Percentiles rank a stretch among this genome's conserved stretches.
Conservation (phyloP, 1,140 invertebrate genomes). For the Drosophila ananassae region DNA sequence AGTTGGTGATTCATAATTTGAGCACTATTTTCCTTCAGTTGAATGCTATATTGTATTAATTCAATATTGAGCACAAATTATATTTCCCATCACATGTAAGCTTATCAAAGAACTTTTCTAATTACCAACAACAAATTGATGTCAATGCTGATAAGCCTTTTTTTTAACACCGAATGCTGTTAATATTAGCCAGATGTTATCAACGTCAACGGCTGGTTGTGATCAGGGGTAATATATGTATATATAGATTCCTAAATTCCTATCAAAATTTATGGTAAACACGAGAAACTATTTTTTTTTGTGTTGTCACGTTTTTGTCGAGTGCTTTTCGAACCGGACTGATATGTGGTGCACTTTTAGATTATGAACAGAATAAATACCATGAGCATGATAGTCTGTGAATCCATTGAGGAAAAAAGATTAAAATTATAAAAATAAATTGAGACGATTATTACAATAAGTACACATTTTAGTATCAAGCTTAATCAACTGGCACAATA, state of each 20-base stretch:
- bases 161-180: conserved; percentile 32
- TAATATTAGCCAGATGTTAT: conserved; percentile 45
- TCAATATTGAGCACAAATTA: not conserved
- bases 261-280: conserved; percentile 30
- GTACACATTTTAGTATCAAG: not conserved
- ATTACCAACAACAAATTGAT: conserved; percentile 35
- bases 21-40: not conserved
- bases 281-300: conserved; percentile 34
- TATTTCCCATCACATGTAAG: not conserved
- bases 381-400: not conserved
- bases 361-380: conserved; percentile 6
- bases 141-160: conserved; percentile 34
- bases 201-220: conserved; percentile 6
- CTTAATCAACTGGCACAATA: no score
- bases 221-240: not conserved
- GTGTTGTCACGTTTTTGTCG: conserved; percentile 63
- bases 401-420: not conserved
- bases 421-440: not conserved
- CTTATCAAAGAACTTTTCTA: conserved; percentile 32
- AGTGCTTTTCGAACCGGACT: conserved; percentile 38
- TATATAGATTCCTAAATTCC: conserved; percentile 20
- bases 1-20: not conserved
- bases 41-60: not conserved
- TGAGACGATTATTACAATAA: not conserved
- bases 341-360: conserved; percentile 4